Conservation (phyloP, 2,797 vertebrate species). For the Tauraco hartlaubi region DNA sequence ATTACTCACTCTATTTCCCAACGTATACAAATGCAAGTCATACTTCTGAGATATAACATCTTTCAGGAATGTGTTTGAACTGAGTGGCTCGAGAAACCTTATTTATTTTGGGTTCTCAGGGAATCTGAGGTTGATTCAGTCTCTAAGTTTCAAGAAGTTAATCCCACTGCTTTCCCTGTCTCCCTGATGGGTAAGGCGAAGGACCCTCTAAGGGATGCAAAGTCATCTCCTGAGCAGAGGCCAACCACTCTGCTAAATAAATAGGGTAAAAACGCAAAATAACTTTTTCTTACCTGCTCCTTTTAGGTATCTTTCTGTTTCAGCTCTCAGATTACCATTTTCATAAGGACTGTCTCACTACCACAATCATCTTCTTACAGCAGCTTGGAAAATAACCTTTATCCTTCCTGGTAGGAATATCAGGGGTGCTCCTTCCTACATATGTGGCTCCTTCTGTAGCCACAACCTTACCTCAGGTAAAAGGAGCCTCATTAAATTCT, state of each 20-base stretch:
- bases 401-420: background rate
- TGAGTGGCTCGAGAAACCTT: background rate
- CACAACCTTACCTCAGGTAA: background rate
- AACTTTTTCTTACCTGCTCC: background rate
- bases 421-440: background rate
- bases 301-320: background rate
- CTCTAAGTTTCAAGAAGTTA: background rate
- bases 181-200: background rate
- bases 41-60: conserved; percentile 5
- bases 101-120: background rate
- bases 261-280: background rate
- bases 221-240: background rate
- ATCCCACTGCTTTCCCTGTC: background rate
- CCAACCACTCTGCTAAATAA: background rate
- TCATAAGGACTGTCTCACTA: background rate
- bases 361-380: background rate
- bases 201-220: background rate
- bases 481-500: background rate
- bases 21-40: conserved; percentile 32
- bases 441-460: background rate
- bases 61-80: conserved; percentile 6
- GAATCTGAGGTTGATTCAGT: background rate
- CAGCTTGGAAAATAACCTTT: background rate
- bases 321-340: background rate
- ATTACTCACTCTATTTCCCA: conserved; percentile 47